Percentiles rank a stretch among this genome's conserved stretches.
Conservation (phyloP, 2,113 vertebrate species). For the Butorides virescens region DNA sequence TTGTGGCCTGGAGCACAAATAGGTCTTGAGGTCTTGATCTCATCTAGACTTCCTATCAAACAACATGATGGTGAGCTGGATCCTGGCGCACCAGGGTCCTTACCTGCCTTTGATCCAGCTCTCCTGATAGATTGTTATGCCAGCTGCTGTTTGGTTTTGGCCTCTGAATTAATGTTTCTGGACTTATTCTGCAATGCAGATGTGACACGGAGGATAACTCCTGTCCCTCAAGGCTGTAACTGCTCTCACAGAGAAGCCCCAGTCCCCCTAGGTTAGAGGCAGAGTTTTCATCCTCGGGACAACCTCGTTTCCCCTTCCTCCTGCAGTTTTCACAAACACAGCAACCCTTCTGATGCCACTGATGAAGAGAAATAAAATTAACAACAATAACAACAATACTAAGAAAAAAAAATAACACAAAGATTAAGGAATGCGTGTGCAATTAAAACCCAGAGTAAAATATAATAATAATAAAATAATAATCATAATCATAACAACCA, state of each 20-base stretch:
- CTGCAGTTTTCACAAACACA: conserved; percentile 20
- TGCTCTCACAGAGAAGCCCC: neutral
- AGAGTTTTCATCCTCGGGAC: neutral
- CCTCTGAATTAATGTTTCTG: neutral
- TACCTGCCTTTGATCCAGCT: neutral
- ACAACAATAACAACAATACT: conserved; percentile 20
- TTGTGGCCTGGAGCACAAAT: neutral
- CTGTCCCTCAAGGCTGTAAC: neutral
- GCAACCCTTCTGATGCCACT: conserved; percentile 30
- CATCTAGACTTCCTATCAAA: neutral
- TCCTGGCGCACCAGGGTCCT: neutral
- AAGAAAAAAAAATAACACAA: conserved; percentile 46
- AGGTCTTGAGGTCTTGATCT: neutral
- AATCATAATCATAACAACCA: conserved; percentile 54
- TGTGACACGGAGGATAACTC: neutral
- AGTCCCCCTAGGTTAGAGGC: neutral
- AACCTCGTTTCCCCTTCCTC: neutral
- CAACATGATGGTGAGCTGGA: neutral
- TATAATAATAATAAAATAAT: conserved; percentile 66
- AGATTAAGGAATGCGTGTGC: conserved; percentile 71
- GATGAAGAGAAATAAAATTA: conserved; percentile 46
- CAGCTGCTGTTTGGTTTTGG: neutral
- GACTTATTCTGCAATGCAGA: conserved; percentile 8
- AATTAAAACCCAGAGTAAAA: conserved; percentile 73
- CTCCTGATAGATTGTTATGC: neutral